A percentile compares a stretch with the other conserved stretches of the same genome.
phyloP scores from a whole-genome alignment of 2,797 vertebrate genomes.

The Salmo trutta region DNA sequence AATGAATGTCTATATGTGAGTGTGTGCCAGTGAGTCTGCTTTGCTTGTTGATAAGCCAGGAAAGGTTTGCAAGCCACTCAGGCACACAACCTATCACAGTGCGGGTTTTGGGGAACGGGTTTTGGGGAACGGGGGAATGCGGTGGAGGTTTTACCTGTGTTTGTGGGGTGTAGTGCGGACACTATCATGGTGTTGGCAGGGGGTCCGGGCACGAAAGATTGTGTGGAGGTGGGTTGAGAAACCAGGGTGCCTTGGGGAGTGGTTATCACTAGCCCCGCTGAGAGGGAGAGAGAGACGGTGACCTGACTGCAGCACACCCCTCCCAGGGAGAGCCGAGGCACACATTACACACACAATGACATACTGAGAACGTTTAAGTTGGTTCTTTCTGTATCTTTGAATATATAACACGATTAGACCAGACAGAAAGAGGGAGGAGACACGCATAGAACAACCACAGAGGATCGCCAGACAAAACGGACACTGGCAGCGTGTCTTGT shows the following conservation, averaged over 20 bases:
- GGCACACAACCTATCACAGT: not conserved
- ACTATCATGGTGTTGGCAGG: conserved; percentile 90
- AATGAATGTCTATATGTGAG: not conserved
- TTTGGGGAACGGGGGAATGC: not conserved
- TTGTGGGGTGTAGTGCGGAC: conserved; percentile 86
- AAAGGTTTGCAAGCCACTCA: not conserved
- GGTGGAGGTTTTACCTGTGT: conserved; percentile 75
- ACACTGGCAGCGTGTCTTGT: not conserved
- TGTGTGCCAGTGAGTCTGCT: not conserved
- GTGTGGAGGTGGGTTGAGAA: conserved; percentile 86
- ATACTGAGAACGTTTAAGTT: not conserved
- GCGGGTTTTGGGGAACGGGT: not conserved
- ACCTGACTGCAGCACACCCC: conserved; percentile 18
- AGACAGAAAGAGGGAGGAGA: not conserved
- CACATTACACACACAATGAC: conserved; percentile 6
- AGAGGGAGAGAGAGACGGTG: conserved; percentile 59
- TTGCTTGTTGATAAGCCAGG: not conserved
- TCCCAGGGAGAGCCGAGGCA: not conserved
- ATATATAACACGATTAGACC: too few species aligned
- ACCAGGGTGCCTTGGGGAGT: conserved; percentile 92
- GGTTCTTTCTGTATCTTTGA: too few species aligned
- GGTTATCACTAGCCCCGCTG: conserved; percentile 93
- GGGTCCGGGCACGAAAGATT: conserved; percentile 82
- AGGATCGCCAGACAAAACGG: not conserved
- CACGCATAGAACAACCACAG: not conserved